Conservation (phyloP, 2,113 vertebrate genomes). For the Indri indri region DNA sequence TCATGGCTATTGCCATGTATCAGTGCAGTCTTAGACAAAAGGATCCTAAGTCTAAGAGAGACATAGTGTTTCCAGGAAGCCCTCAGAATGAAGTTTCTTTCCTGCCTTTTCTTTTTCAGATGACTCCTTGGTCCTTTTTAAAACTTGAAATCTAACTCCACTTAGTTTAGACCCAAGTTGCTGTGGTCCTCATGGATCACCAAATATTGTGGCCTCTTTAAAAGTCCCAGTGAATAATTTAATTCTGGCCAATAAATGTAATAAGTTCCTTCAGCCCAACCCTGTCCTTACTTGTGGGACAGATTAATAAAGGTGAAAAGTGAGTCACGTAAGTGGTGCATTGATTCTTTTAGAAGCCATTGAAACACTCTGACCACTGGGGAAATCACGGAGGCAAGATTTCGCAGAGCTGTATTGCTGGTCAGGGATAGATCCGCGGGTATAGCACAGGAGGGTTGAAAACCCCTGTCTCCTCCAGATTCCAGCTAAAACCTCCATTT, state of each 20-base stretch:
- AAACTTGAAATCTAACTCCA: neutral
- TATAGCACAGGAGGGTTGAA: neutral
- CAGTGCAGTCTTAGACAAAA: neutral
- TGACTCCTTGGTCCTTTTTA: neutral
- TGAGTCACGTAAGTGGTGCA: conserved; percentile 50
- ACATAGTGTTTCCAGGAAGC: neutral
- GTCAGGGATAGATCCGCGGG: neutral
- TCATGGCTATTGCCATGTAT: fast-evolving
- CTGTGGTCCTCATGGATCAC: neutral
- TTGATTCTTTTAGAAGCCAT: conserved; percentile 68
- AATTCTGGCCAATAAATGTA: conserved; percentile 66
- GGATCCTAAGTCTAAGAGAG: neutral
- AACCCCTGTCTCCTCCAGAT: neutral
- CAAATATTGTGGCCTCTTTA: conserved; percentile 27
- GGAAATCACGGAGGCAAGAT: conserved; percentile 68
- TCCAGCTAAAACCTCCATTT: neutral
- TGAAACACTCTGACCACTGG: neutral
- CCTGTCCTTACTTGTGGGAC: conserved; percentile 57
- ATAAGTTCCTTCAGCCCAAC: conserved; percentile 32
- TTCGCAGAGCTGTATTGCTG: neutral
- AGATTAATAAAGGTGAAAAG: conserved; percentile 74
- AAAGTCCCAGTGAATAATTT: conserved; percentile 51
- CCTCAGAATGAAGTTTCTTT: neutral
- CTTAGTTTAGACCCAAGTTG: neutral
- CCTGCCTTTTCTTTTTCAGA: neutral